Conservation (phyloP, 2,113 vertebrate species). For the Bambusicola thoracicus region DNA sequence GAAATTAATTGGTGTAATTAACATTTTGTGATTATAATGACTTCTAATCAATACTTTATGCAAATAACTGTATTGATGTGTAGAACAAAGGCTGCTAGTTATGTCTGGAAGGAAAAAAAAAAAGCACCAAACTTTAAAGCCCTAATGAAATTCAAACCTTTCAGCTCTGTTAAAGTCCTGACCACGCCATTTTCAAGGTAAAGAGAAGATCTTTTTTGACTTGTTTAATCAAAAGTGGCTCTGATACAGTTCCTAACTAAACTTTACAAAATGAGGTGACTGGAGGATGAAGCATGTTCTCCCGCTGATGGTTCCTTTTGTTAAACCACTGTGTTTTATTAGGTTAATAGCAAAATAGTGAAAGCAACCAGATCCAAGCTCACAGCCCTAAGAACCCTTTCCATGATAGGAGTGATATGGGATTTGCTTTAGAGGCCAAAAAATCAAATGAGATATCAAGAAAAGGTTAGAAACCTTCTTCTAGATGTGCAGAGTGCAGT, state of each 20-base stretch:
- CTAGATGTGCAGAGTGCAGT: not conserved
- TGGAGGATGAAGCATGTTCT: not conserved
- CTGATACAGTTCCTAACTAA: constrained; percentile 41
- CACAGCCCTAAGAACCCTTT: not conserved
- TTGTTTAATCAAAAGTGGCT: constrained; percentile 58
- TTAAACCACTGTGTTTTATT: constrained; percentile 21
- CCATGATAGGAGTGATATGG: accelerated
- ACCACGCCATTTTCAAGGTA: constrained; percentile 72
- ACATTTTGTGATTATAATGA: constrained; percentile 96
- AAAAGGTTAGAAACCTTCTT: not conserved
- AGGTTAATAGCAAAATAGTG: not conserved
- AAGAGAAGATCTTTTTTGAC: constrained; percentile 55
- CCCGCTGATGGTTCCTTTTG: not conserved
- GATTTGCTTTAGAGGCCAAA: not conserved
- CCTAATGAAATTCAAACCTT: constrained; percentile 81
- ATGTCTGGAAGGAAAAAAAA: constrained; percentile 81
- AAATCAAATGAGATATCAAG: not conserved
- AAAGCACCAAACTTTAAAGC: constrained; percentile 63
- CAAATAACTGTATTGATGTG: constrained; percentile 90
- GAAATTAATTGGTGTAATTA: constrained; percentile 99
- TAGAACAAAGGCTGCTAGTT: constrained; percentile 83
- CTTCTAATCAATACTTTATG: constrained; percentile 93
- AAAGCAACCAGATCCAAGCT: not conserved
- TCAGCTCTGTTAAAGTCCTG: constrained; percentile 78
- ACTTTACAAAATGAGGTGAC: not conserved